Conservation (phyloP, 2,797 vertebrate genomes). For the Denticeps clupeoides region DNA sequence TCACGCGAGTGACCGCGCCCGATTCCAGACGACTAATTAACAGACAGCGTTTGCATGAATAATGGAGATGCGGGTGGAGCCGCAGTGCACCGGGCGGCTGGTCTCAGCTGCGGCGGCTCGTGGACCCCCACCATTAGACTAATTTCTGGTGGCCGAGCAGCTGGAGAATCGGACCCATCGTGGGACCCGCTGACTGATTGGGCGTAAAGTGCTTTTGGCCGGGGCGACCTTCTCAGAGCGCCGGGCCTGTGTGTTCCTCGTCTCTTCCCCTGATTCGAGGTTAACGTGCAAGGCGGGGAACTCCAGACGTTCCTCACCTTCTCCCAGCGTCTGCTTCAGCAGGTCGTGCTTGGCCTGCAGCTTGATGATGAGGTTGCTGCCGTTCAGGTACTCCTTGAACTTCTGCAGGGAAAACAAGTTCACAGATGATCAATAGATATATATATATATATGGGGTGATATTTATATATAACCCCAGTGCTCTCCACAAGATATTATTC, state of each 20-base stretch:
- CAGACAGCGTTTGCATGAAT: slow-evolving; percentile 17
- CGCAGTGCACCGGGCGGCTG: slow-evolving; percentile 20
- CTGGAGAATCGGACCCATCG: slow-evolving; percentile 42
- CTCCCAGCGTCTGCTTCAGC: slow-evolving; percentile 90
- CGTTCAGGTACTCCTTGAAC: slow-evolving; percentile 94
- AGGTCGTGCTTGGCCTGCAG: slow-evolving; percentile 95
- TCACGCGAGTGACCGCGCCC: neutral
- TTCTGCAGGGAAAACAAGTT: slow-evolving; percentile 60
- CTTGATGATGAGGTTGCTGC: slow-evolving; percentile 95
- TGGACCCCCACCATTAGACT: slow-evolving; percentile 41
- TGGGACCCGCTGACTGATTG: slow-evolving; percentile 52
- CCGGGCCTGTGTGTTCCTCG: too few relatives aligned
- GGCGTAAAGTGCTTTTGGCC: slow-evolving; percentile 50
- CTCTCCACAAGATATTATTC: too few relatives aligned
- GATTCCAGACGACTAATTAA: slow-evolving; percentile 4
- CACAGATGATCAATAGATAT: too few relatives aligned
- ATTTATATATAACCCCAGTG: too few relatives aligned
- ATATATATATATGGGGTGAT: too few relatives aligned
- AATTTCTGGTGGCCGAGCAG: slow-evolving; percentile 48
- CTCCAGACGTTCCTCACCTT: slow-evolving; percentile 91
- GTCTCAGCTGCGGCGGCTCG: slow-evolving; percentile 50
- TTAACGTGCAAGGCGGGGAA: slow-evolving; percentile 12
- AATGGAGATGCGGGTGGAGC: slow-evolving; percentile 1
- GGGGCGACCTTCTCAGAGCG: too few relatives aligned
- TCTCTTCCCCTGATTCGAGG: slow-evolving; percentile 30